phyloP scores from a whole-genome alignment of 2,113 vertebrate genomes.

The Apteryx mantelli region DNA sequence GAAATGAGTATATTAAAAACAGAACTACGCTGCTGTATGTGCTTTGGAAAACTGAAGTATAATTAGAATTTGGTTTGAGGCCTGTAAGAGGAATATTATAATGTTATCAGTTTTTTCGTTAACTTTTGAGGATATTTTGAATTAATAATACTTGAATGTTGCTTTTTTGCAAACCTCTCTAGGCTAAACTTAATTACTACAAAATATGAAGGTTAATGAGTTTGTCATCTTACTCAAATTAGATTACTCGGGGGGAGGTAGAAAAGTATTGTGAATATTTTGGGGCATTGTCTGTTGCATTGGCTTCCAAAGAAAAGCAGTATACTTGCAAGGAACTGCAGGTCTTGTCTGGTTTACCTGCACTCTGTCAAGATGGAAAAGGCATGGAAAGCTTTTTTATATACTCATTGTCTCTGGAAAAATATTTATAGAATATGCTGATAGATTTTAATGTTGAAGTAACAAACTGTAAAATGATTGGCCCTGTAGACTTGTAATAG shows the following conservation, averaged over 20 bases:
- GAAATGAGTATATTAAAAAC: background rate
- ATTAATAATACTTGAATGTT: rapidly evolving
- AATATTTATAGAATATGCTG: background rate
- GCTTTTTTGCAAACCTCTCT: background rate
- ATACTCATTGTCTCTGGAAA: background rate
- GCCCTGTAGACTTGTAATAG: background rate
- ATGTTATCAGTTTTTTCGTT: background rate
- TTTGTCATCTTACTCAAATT: background rate
- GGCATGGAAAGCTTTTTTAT: background rate
- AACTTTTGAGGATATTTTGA: background rate
- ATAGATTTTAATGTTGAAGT: background rate
- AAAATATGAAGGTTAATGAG: background rate
- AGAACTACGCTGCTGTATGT: background rate
- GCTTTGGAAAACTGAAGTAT: background rate
- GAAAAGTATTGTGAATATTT: rapidly evolving
- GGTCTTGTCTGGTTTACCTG: background rate
- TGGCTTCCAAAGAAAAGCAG: background rate
- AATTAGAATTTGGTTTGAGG: background rate
- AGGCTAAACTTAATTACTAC: background rate
- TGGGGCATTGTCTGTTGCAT: background rate
- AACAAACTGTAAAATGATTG: conserved; percentile 31
- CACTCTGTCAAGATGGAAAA: background rate
- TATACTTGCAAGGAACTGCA: background rate
- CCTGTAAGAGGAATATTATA: background rate
- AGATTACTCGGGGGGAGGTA: background rate